Percentiles rank a stretch among this genome's conserved stretches.
phyloP scores from a whole-genome alignment of 2,113 vertebrate genomes.

The Herpetotheres cachinnans region DNA sequence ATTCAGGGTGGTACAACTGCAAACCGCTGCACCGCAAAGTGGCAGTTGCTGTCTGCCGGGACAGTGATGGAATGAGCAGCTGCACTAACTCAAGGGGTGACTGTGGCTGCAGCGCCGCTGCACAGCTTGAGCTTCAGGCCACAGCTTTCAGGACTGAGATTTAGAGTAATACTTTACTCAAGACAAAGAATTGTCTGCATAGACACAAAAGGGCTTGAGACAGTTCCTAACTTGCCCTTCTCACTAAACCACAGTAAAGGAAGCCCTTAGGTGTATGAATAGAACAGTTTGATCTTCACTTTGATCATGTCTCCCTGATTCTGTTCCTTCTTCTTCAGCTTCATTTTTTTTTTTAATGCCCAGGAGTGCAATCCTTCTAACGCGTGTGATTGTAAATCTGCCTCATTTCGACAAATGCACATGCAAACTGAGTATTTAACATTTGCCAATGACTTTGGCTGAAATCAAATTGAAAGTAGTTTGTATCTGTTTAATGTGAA shows the following conservation, averaged over 20 bases:
- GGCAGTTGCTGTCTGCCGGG: background rate
- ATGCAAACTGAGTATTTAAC: background rate
- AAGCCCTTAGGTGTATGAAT: background rate
- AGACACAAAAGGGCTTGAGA: background rate
- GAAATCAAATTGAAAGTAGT: background rate
- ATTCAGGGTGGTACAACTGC: rapidly evolving
- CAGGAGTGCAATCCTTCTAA: background rate
- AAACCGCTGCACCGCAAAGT: rapidly evolving
- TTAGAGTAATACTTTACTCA: background rate
- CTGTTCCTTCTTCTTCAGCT: background rate
- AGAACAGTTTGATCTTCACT: background rate
- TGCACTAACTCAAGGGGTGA: background rate
- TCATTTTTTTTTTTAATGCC: background rate
- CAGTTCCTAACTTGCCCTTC: background rate
- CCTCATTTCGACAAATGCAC: background rate
- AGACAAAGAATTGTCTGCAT: background rate
- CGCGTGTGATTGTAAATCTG: background rate
- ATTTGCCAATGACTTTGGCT: background rate
- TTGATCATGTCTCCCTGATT: background rate
- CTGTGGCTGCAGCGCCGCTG: background rate
- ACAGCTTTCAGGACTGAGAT: background rate
- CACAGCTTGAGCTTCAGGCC: background rate
- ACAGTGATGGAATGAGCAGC: rapidly evolving
- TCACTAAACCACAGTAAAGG: background rate
- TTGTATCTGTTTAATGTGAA: background rate